These are phyloP conservation scores for Hypercompe scribonia DNA, from an alignment of 2,888 invertebrate genomes.

Conservation along the genomic window DNA sequence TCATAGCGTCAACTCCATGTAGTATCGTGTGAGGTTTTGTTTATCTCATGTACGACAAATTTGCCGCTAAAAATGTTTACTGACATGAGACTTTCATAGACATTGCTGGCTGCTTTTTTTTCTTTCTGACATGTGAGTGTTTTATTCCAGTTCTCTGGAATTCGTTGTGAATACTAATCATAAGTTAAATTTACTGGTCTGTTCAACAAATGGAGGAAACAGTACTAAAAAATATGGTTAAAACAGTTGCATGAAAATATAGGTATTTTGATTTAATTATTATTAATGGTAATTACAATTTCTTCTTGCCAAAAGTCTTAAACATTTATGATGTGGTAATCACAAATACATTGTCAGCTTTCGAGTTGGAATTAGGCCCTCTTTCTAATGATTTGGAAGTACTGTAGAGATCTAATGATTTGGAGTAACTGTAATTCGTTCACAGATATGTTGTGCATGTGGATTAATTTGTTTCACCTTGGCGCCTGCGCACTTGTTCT, in stretches of 20 bases:
- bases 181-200: background rate
- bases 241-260: background rate
- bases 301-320: too few species aligned
- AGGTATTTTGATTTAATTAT: too few species aligned
- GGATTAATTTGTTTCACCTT: too few species aligned
- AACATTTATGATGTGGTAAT: too few species aligned
- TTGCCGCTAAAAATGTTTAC: constrained; percentile 72
- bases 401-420: too few species aligned
- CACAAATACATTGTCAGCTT: too few species aligned
- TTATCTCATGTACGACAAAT: constrained; percentile 78
- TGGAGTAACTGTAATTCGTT: too few species aligned
- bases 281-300: too few species aligned
- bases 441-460: too few species aligned
- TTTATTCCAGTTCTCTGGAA: constrained; percentile 23
- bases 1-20: constrained; percentile 73
- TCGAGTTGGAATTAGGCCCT: too few species aligned
- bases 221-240: background rate
- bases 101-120: constrained; percentile 37
- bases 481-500: too few species aligned
- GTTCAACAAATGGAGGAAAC: background rate
- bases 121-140: constrained; percentile 13
- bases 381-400: too few species aligned
- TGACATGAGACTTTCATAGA: constrained; percentile 38
- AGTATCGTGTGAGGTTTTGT: constrained; percentile 71
- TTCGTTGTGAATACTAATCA: background rate